Percentiles rank a stretch among this genome's conserved stretches.
Conservation (phyloP, 2,797 vertebrate genomes). For the Mormyrus hasselquistii region DNA sequence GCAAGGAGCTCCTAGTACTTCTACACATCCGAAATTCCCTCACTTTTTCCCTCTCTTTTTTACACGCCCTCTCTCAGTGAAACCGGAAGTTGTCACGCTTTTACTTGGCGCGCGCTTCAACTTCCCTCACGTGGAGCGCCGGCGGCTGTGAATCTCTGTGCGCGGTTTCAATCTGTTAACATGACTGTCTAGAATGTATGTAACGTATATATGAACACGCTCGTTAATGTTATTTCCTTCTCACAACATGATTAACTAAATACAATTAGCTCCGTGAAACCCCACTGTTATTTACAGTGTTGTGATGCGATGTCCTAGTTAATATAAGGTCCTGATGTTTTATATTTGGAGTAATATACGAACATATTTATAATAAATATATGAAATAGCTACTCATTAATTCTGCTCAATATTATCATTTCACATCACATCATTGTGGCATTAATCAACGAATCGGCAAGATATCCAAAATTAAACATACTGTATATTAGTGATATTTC, state of each 20-base stretch:
- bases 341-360: background rate
- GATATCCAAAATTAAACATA: background rate
- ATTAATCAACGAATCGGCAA: background rate
- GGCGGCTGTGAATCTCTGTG: background rate
- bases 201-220: background rate
- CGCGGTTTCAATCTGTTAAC: background rate
- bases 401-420: background rate
- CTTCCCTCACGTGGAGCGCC: background rate
- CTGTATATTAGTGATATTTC: background rate
- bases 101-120: background rate
- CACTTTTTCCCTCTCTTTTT: background rate
- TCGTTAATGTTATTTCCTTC: background rate
- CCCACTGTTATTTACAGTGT: background rate
- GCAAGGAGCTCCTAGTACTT: background rate
- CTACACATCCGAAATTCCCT: background rate
- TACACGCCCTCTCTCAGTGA: background rate
- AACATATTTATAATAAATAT: background rate
- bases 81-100: slow-evolving; percentile 9
- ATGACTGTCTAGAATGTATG: background rate
- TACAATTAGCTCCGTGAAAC: background rate
- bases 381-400: background rate
- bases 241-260: background rate
- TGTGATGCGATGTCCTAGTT: background rate
- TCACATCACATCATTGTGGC: background rate
- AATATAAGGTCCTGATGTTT: background rate